Percentiles rank a stretch among this genome's conserved stretches.
Evolutionary conservation across 2,888 invertebrate genomes (phyloP).

Genomic region (Aethes cnicana): DNA sequence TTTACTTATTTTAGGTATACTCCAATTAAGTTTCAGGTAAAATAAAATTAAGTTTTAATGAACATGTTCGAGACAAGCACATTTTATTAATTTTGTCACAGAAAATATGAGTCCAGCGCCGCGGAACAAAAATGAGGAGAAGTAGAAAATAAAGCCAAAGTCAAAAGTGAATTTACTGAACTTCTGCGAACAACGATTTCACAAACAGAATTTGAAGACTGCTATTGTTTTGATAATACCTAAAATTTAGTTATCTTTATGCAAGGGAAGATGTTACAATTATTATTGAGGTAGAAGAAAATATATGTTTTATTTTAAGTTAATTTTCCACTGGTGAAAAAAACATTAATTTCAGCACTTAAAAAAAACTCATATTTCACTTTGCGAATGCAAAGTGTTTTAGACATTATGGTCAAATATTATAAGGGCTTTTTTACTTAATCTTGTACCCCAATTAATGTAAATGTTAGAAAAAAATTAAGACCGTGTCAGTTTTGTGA

Average conservation of each 20-base stretch:
- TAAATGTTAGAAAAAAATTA: too few relatives aligned
- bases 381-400: too few relatives aligned
- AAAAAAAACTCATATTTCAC: too few relatives aligned
- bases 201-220: slow-evolving; percentile 3
- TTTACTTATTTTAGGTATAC: too few relatives aligned
- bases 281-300: background rate
- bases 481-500: too few relatives aligned
- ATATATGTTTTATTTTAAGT: slow-evolving; percentile 1
- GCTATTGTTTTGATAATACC: slow-evolving; percentile 14
- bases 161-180: background rate
- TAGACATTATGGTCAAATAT: too few relatives aligned
- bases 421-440: too few relatives aligned
- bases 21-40: too few relatives aligned
- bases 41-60: too few relatives aligned
- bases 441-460: too few relatives aligned
- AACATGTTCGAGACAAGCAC: too few relatives aligned
- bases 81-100: background rate
- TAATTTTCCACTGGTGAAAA: background rate
- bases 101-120: background rate
- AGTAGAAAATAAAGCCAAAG: background rate
- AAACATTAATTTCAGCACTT: too few relatives aligned
- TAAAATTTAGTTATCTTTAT: slow-evolving; percentile 17
- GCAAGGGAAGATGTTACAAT: slow-evolving; percentile 1
- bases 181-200: slow-evolving; percentile 4
- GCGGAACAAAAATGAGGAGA: slow-evolving; percentile 2